Conservation (phyloP, 2,113 vertebrate species). For the Serinus canaria region DNA sequence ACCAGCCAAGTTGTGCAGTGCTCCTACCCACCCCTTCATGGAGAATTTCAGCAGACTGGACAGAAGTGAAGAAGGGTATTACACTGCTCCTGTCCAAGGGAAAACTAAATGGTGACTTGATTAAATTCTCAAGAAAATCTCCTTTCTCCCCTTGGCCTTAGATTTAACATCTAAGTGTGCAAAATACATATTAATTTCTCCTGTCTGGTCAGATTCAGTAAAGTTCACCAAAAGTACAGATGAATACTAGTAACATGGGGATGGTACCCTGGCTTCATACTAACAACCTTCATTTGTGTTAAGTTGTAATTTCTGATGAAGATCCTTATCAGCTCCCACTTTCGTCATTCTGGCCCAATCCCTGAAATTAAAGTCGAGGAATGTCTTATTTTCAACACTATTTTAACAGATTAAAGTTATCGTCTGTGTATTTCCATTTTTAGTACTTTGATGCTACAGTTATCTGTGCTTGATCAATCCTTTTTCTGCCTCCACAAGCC, state of each 20-base stretch:
- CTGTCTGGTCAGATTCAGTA: neutral
- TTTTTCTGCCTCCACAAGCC: neutral
- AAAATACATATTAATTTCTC: neutral
- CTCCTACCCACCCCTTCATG: neutral
- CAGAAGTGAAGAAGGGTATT: neutral
- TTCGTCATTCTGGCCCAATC: neutral
- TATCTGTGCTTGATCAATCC: neutral
- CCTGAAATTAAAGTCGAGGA: neutral
- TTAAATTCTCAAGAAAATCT: neutral
- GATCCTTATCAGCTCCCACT: neutral
- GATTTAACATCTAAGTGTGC: neutral
- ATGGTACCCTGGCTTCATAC: neutral
- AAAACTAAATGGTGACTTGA: neutral
- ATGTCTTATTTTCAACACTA: neutral
- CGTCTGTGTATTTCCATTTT: neutral
- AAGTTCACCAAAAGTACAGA: neutral
- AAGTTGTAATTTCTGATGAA: neutral
- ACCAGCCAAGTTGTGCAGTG: rapidly evolving
- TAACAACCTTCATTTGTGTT: neutral
- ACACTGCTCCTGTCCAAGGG: neutral
- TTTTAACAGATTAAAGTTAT: neutral
- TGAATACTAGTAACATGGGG: neutral
- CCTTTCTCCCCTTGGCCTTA: neutral
- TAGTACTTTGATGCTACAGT: neutral
- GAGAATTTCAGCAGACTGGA: neutral